Evolutionary conservation across 2,888 invertebrate species (phyloP).

Genomic region (Coremacera marginata): DNA sequence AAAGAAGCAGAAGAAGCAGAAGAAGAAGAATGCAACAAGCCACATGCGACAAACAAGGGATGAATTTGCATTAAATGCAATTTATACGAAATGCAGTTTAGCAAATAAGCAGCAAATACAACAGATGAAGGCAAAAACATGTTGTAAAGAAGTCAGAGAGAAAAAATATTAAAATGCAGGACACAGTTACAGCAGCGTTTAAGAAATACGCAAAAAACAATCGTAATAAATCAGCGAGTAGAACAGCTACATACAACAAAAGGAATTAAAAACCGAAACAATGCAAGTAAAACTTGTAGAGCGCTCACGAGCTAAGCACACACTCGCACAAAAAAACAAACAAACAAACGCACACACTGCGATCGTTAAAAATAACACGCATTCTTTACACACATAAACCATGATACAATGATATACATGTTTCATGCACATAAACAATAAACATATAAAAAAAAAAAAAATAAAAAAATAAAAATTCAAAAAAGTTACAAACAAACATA

Average conservation of each 20-base stretch:
- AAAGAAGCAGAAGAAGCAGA: neutral
- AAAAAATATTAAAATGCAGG: conserved; percentile 21
- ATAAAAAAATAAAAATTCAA: conserved; percentile 10
- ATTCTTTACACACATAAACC: no score
- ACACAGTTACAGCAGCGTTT: neutral
- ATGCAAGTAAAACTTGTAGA: conserved; percentile 13
- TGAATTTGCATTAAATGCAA: conserved; percentile 4
- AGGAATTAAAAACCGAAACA: neutral
- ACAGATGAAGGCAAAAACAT: neutral
- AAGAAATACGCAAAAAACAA: neutral
- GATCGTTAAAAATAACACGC: no score
- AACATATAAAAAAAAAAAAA: conserved; percentile 29
- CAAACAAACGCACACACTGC: conserved; percentile 1
- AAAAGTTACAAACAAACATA: neutral
- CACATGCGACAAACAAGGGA: neutral
- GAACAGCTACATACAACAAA: neutral
- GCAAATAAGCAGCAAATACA: neutral
- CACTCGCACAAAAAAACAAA: conserved; percentile 3
- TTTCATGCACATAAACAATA: no score
- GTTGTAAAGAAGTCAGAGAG: neutral
- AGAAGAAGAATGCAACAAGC: neutral
- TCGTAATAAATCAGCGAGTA: neutral
- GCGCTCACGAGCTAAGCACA: neutral
- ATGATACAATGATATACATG: no score
- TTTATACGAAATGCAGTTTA: neutral